Base-by-base conservation (phyloP, 2,797 vertebrate genomes). In the Enteromius radiatus region DNA sequence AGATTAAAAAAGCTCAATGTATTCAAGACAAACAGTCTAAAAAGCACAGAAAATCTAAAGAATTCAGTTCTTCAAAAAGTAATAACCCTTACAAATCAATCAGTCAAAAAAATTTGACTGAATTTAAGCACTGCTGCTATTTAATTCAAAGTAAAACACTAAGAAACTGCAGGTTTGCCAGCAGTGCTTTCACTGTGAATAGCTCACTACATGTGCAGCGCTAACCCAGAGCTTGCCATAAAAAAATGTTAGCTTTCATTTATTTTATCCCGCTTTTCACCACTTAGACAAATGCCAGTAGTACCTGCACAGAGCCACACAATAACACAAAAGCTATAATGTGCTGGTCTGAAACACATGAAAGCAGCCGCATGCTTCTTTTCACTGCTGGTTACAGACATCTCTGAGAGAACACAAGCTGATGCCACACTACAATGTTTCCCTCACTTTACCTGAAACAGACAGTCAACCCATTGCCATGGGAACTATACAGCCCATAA, bases 361-460 rank as follows among this genome's bases (percentile, higher is more conserved):
- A 78, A 36, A 68, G 76, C 63, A 36, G 43, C 61, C 28, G n/a
- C 11, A 26, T 67, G 45, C 45, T 41, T 79, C 47, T 79, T 67
- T 52, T 41, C 33, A 28, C 45, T 28, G 33, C 33, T 68, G 47
- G 33, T 68, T 67, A 36, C 45, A 67, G 47, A n/a, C 7, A 68
- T 23, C 28, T 33, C 28, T 36, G 61, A 52, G 43, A n/a, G 19
- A 65, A 77, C 38, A 47, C 41, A n/a, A 74, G 11, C 64, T 36
- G 26, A 63, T 63, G 26, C 59, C 56, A 76, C 9, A 31, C 17
- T 31, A 45, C 15, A 47, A 14, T 11, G 43, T 65, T 78, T 31
- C 45, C 31, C 47, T 68, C n/a, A 69, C 47, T 79, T 68, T 28
- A 68, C n/a, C 45, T 38, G 33, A 75, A 75, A 41, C 47, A 74